phyloP scores from a whole-genome alignment of 2,888 invertebrate genomes.

The Tiliacea citrago region DNA sequence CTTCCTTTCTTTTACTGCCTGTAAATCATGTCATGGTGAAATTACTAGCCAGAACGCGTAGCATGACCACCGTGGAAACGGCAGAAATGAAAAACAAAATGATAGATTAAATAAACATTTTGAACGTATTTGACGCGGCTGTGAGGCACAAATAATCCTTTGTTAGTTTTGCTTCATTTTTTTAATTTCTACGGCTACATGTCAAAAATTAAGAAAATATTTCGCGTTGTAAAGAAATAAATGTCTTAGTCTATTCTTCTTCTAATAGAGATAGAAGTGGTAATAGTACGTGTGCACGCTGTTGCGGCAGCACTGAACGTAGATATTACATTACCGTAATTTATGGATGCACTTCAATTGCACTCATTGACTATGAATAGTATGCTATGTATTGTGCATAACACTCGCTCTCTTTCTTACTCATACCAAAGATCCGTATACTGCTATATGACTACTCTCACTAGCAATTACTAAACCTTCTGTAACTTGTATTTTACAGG shows the following conservation, averaged over 20 bases:
- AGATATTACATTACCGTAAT: not conserved
- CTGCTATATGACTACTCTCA: not conserved
- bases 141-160: not conserved
- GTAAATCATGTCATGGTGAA: not conserved
- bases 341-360: not conserved
- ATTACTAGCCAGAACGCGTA: not conserved
- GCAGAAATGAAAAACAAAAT: not conserved
- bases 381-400: not conserved
- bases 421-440: not conserved
- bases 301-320: not conserved
- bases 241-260: not conserved
- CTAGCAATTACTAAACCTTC: slow-evolving; percentile 11
- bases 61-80: not conserved
- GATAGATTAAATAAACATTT: not conserved
- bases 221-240: no score
- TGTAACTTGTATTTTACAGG: not conserved
- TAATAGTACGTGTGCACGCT: not conserved
- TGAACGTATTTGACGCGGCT: no score
- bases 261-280: not conserved
- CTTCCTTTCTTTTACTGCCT: not conserved
- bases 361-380: not conserved
- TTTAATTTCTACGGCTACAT: not conserved
- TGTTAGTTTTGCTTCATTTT: no score
- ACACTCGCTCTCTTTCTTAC: not conserved
- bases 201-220: not conserved